A percentile compares a stretch with the other conserved stretches of the same genome.
Conservation (phyloP, 2,888 invertebrate genomes). For the Netelia fuscicornis region DNA sequence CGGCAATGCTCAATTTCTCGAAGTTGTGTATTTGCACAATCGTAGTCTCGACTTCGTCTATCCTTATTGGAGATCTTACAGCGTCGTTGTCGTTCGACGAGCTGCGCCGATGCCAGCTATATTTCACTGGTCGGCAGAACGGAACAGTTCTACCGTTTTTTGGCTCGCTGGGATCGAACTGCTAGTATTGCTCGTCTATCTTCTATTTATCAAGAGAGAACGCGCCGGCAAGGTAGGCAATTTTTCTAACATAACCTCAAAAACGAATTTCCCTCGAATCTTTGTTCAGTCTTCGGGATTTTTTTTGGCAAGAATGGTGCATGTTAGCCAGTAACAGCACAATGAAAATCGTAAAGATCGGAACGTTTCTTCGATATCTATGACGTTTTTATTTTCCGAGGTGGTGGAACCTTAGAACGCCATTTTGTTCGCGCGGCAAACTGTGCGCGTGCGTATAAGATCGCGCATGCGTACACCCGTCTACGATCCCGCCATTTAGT, state of each 20-base stretch:
- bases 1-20: slow-evolving; percentile 60
- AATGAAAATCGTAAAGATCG: too few species aligned
- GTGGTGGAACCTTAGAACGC: too few species aligned
- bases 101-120: slow-evolving; percentile 31
- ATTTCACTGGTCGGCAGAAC: slow-evolving; percentile 18
- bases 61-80: slow-evolving; percentile 62
- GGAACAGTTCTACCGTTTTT: background rate
- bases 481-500: too few species aligned
- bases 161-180: slow-evolving; percentile 6
- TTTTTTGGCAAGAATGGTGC: background rate
- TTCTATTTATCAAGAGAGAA: background rate
- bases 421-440: too few species aligned
- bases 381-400: too few species aligned
- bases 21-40: slow-evolving; percentile 34
- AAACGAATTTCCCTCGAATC: background rate
- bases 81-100: slow-evolving; percentile 59
- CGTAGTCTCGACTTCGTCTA: slow-evolving; percentile 40
- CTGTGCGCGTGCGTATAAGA: too few species aligned
- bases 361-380: too few species aligned
- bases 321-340: background rate
- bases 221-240: background rate
- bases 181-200: slow-evolving; percentile 26
- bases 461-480: too few species aligned
- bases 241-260: background rate
- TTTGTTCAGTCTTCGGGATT: background rate